Percentiles rank a stretch among this genome's conserved stretches.
Evolutionary conservation across 2,113 vertebrate genomes (phyloP).

Genomic region (Indicator maculatus): DNA sequence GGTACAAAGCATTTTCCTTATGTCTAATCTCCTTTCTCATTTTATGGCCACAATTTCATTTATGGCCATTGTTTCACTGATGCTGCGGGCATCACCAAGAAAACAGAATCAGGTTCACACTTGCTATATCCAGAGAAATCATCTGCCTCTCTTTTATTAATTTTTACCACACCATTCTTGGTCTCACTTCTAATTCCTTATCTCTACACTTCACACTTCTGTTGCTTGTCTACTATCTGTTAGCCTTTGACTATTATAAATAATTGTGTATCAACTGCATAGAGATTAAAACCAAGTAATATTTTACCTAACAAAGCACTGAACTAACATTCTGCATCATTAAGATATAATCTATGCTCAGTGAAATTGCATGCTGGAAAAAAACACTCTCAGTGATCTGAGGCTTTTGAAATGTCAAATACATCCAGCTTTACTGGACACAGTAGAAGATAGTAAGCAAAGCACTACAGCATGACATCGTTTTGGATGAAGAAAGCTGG

Average conservation of each 20-base stretch:
- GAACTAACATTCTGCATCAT: background rate
- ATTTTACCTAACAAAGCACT: background rate
- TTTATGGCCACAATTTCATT: background rate
- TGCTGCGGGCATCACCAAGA: background rate
- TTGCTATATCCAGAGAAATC: background rate
- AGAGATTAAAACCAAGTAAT: background rate
- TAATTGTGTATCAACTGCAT: background rate
- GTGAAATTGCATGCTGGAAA: background rate
- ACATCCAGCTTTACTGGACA: background rate
- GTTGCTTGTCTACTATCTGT: background rate
- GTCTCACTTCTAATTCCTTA: background rate
- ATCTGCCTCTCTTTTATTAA: background rate
- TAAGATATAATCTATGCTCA: background rate
- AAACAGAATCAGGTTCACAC: background rate
- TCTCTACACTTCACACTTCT: background rate
- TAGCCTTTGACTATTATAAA: background rate
- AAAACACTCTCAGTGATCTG: background rate
- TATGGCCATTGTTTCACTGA: background rate
- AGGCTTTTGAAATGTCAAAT: background rate
- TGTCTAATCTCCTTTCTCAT: background rate
- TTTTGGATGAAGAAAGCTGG: background rate
- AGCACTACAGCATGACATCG: background rate
- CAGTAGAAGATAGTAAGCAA: background rate
- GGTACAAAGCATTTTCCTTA: background rate
- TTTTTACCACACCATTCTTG: background rate